Conservation (phyloP, 2,888 invertebrate genomes). For the Ornithoptera alexandrae region DNA sequence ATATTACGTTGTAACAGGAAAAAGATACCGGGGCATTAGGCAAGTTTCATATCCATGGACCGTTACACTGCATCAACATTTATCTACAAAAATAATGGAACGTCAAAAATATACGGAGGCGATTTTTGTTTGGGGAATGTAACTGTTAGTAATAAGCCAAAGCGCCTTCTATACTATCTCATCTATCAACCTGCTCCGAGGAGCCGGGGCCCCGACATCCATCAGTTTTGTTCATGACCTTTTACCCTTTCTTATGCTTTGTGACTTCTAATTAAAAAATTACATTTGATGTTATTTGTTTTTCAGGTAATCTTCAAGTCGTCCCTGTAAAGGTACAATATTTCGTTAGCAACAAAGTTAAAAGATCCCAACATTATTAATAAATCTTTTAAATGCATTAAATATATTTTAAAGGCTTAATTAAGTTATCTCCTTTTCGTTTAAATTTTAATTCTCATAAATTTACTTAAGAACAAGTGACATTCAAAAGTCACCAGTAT, state of each 20-base stretch:
- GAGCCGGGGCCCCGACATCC: slow-evolving; percentile 53
- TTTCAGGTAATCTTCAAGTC: slow-evolving; percentile 18
- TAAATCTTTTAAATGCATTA: background rate
- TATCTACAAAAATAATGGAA: slow-evolving; percentile 73
- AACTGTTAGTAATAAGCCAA: slow-evolving; percentile 71
- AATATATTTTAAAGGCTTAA: slow-evolving; percentile 30
- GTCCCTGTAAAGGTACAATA: background rate
- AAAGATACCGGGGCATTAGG: slow-evolving; percentile 29
- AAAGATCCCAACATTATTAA: background rate
- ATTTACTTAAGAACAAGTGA: slow-evolving; percentile 57
- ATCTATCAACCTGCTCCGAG: slow-evolving; percentile 61
- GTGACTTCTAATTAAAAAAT: slow-evolving; percentile 24
- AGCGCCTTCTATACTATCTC: slow-evolving; percentile 58
- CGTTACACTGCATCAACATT: slow-evolving; percentile 53
- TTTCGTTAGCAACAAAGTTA: background rate
- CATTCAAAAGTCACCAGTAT: slow-evolving; percentile 69
- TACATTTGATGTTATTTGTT: slow-evolving; percentile 13
- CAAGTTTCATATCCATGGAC: slow-evolving; percentile 26
- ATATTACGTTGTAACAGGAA: slow-evolving; percentile 27
- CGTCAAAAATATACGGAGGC: slow-evolving; percentile 55
- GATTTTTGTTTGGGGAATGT: slow-evolving; percentile 61
- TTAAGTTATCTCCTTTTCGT: slow-evolving; percentile 41
- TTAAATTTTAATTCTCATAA: slow-evolving; percentile 50
- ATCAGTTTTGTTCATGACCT: slow-evolving; percentile 45
- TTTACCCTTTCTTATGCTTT: slow-evolving; percentile 29